Conservation (phyloP, 2,113 vertebrate species). For the Percopsis transmontana region DNA sequence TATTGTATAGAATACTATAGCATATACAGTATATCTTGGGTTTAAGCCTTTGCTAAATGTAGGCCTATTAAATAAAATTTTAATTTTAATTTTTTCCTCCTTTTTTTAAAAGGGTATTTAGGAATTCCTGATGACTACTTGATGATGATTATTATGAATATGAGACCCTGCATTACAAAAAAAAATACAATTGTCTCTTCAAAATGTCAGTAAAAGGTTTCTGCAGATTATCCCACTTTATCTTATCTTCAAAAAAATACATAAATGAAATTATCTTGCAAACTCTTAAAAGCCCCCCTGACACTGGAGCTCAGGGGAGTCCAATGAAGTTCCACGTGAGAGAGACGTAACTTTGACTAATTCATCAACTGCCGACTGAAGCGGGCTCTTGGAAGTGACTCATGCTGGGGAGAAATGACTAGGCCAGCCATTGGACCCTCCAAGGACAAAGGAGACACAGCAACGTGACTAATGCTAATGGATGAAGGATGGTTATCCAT, state of each 20-base stretch:
- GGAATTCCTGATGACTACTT: background rate
- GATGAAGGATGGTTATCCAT: constrained; percentile 21
- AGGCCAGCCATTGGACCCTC: constrained; percentile 24
- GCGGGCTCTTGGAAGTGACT: constrained; percentile 39
- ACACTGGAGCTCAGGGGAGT: background rate
- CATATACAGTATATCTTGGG: background rate
- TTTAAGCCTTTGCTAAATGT: too few species aligned
- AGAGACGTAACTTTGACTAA: constrained; percentile 40
- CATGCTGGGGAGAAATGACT: constrained; percentile 29
- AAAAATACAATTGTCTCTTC: background rate
- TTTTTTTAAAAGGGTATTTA: background rate
- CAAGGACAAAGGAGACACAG: constrained; percentile 30
- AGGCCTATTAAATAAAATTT: background rate
- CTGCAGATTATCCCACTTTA: too few species aligned
- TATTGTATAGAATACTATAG: background rate
- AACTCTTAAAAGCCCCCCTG: too few species aligned
- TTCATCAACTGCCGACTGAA: constrained; percentile 41
- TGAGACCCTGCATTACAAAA: background rate
- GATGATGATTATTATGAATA: too few species aligned
- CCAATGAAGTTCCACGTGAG: constrained; percentile 2
- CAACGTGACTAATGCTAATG: constrained; percentile 25
- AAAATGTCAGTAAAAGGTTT: too few species aligned
- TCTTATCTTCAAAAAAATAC: too few species aligned
- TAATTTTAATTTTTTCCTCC: background rate
- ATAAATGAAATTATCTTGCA: too few species aligned